These are phyloP conservation scores for Cryptoblepharus egeriae DNA, from an alignment of 2,797 vertebrate species.

Conservation along the genomic window DNA sequence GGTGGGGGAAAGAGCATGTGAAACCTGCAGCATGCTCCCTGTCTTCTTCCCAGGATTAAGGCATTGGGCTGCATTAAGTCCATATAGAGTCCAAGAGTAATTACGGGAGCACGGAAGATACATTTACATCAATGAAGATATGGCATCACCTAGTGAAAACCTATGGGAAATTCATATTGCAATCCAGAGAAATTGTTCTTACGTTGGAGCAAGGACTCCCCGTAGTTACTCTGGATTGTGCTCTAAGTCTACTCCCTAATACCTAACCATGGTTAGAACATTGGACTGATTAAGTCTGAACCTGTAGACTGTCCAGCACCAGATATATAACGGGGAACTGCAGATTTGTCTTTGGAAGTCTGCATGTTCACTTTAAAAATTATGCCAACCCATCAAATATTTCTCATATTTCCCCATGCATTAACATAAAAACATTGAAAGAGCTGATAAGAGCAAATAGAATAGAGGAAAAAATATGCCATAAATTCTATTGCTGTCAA, in stretches of 20 bases:
- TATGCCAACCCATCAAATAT: constrained; percentile 36
- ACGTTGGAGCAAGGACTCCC: too few species aligned
- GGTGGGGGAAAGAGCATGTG: neutral
- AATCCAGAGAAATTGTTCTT: too few species aligned
- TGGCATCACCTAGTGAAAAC: too few species aligned
- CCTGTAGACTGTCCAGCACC: neutral
- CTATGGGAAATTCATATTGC: too few species aligned
- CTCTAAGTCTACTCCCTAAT: too few species aligned
- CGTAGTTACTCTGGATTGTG: too few species aligned
- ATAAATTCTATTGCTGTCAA: constrained; percentile 72
- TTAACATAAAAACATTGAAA: constrained; percentile 56
- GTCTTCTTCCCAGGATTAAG: neutral
- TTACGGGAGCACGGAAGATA: too few species aligned
- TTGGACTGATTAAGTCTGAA: too few species aligned
- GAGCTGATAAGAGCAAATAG: constrained; percentile 70
- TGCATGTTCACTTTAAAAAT: constrained; percentile 54
- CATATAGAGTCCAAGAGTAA: too few species aligned
- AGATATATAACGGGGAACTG: too few species aligned
- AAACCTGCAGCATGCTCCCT: neutral
- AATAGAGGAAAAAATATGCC: constrained; percentile 64
- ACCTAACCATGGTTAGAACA: too few species aligned
- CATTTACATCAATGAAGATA: too few species aligned
- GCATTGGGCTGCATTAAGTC: neutral
- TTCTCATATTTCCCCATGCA: constrained; percentile 54
- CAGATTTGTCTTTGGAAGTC: constrained; percentile 18